Evolutionary conservation across 2,113 vertebrate species (phyloP).

Genomic region (Petaurus breviceps): DNA sequence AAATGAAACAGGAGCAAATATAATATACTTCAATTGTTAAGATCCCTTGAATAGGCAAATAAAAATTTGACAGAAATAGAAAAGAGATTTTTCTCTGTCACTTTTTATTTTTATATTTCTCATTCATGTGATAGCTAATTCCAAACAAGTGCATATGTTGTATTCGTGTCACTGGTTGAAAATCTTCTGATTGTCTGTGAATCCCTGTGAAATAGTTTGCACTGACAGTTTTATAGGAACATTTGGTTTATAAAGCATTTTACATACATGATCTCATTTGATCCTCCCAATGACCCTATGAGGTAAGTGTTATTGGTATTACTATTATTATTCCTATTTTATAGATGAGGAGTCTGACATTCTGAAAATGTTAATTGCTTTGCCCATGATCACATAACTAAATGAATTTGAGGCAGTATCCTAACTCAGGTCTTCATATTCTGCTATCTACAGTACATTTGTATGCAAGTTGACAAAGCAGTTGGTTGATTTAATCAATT

Average conservation of each 20-base stretch:
- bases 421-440: neutral
- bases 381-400: neutral
- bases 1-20: neutral
- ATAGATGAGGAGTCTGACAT: neutral
- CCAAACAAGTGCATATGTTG: neutral
- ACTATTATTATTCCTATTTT: neutral
- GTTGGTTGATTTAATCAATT: neutral
- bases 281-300: neutral
- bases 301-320: neutral
- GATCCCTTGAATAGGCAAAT: neutral
- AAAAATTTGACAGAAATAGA: slow-evolving; percentile 29
- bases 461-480: neutral
- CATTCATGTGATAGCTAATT: slow-evolving; percentile 1
- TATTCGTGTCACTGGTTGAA: neutral
- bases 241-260: neutral
- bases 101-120: neutral
- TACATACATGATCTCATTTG: neutral
- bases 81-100: neutral
- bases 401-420: neutral
- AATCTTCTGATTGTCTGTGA: slow-evolving; percentile 21
- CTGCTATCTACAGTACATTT: neutral
- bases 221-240: neutral
- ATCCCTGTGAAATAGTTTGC: neutral
- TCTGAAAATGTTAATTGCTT: neutral
- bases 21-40: neutral